phyloP scores from a whole-genome alignment of 2,888 invertebrate species.

The Nasonia oneida region DNA sequence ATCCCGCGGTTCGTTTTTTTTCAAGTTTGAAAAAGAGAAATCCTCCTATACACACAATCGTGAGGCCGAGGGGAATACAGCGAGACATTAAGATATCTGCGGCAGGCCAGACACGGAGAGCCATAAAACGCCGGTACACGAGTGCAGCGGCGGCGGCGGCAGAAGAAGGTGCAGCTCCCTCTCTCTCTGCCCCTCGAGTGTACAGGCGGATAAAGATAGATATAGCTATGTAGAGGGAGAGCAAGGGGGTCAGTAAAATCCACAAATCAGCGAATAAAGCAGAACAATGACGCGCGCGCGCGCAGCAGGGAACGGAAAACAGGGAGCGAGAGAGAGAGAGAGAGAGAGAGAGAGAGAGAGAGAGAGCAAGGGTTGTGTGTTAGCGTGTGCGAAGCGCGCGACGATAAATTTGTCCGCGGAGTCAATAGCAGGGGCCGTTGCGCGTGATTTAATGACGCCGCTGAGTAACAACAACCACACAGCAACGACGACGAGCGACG shows the following conservation, averaged over 20 bases:
- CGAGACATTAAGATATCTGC: conserved; percentile 61
- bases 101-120: conserved; percentile 15
- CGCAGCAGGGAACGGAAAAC: conserved; percentile 63
- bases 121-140: conserved; percentile 45
- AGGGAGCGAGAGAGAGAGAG: no score
- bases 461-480: not conserved
- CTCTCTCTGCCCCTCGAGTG: no score
- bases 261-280: conserved; percentile 79
- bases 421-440: conserved; percentile 78
- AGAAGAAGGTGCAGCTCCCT: not conserved
- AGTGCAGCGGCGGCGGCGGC: not conserved
- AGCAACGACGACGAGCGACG: not conserved
- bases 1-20: no score
- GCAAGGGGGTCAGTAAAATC: conserved; percentile 73
- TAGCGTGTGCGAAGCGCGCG: not conserved
- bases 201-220: no score
- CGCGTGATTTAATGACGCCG: conserved; percentile 78
- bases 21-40: no score
- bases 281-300: conserved; percentile 76
- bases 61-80: not conserved
- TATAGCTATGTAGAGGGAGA: not conserved
- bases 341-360: not conserved
- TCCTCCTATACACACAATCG: no score
- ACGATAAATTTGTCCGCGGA: conserved; percentile 78
- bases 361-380: conserved; percentile 1